These are phyloP conservation scores for Xenus cinereus DNA, from an alignment of 2,113 vertebrate species.

Conservation along the genomic window DNA sequence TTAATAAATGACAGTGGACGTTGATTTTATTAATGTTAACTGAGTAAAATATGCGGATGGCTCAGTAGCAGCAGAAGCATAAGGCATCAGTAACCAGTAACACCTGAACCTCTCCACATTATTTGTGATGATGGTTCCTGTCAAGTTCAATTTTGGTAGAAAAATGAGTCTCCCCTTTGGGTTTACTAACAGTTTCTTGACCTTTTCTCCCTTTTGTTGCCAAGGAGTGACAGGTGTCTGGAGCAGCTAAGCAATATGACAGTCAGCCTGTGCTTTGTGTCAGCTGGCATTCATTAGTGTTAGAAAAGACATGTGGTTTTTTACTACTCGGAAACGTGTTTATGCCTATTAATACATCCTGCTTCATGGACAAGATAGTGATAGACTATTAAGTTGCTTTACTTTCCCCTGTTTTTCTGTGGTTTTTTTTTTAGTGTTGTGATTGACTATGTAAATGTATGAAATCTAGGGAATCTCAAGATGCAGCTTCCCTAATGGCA, in stretches of 20 bases:
- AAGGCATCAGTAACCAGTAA: neutral
- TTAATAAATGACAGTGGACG: neutral
- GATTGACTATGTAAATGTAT: neutral
- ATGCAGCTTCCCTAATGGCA: rapidly evolving
- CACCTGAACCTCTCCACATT: neutral
- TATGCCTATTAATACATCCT: neutral
- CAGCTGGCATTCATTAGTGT: neutral
- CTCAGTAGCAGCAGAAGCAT: neutral
- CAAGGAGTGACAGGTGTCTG: slow-evolving; percentile 15
- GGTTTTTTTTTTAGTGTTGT: neutral
- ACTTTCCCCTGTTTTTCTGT: neutral
- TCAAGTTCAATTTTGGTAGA: slow-evolving; percentile 14
- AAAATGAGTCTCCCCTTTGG: neutral
- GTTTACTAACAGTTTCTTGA: neutral
- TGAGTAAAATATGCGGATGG: neutral
- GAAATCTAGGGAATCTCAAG: neutral
- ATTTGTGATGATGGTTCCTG: slow-evolving; percentile 30
- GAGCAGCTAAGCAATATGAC: neutral
- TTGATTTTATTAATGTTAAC: neutral
- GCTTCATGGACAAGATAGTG: neutral
- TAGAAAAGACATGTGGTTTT: neutral
- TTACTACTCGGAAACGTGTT: neutral
- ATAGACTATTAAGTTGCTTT: neutral
- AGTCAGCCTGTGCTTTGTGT: neutral
- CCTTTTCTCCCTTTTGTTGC: neutral